phyloP scores from a whole-genome alignment of 1,140 invertebrate genomes.

The Homarus americanus region DNA sequence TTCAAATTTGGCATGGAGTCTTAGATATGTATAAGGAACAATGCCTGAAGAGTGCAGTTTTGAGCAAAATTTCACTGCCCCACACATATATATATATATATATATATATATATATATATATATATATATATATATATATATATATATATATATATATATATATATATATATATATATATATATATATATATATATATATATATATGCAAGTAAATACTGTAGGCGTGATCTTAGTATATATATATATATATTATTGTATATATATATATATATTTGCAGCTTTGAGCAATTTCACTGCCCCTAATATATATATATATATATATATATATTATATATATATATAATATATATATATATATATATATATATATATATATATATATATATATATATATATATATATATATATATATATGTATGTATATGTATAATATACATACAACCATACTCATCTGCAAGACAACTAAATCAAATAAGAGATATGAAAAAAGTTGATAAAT shows the following conservation, averaged over 20 bases:
- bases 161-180: slow-evolving; percentile 33
- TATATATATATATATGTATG: background rate
- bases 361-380: background rate
- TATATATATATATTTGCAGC: background rate
- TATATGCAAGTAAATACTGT: background rate
- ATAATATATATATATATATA: too few species aligned
- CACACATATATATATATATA: slow-evolving; percentile 21
- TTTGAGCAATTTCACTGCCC: too few species aligned
- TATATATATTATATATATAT: too few species aligned
- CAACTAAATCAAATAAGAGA: too few species aligned
- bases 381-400: background rate
- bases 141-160: slow-evolving; percentile 31
- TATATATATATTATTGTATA: background rate
- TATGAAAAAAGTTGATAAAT: too few species aligned
- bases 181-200: background rate
- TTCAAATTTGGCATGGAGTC: too few species aligned
- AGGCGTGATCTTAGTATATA: background rate
- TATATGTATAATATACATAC: too few species aligned
- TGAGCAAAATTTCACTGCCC: too few species aligned
- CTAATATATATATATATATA: too few species aligned
- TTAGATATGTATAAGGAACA: too few species aligned
- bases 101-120: slow-evolving; percentile 29
- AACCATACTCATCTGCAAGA: background rate
- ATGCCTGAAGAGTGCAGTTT: too few species aligned
- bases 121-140: slow-evolving; percentile 21